These are phyloP conservation scores for Tychaedon coryphoeus DNA, from an alignment of 2,113 vertebrate species.

Conservation along the genomic window DNA sequence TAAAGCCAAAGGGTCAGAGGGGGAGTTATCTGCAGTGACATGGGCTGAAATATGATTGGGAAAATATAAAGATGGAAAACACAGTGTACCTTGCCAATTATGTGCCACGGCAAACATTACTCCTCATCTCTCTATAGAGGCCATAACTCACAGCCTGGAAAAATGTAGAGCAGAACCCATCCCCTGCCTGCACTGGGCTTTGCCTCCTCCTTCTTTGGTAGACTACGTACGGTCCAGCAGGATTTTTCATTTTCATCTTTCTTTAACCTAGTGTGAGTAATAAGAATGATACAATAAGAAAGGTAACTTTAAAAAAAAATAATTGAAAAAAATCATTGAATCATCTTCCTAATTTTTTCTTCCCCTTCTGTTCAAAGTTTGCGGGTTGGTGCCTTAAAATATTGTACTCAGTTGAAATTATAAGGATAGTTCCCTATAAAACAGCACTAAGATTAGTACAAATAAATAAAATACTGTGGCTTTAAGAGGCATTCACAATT, in stretches of 20 bases:
- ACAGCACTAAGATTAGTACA: not conserved
- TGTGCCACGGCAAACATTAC: conserved; percentile 26
- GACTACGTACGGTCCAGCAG: not conserved
- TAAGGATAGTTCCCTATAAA: not conserved
- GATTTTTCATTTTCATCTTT: not conserved
- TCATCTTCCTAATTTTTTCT: not conserved
- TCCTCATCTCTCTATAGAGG: conserved; percentile 14
- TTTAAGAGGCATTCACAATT: not conserved
- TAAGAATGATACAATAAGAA: not conserved
- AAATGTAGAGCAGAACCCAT: not conserved
- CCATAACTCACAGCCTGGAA: conserved; percentile 26
- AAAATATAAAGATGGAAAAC: conserved; percentile 76
- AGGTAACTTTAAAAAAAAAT: not conserved
- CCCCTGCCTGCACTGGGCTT: not conserved
- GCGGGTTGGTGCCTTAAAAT: not conserved
- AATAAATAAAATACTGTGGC: not conserved
- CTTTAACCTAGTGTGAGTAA: not conserved
- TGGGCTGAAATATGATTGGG: conserved; percentile 70
- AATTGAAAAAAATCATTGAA: not conserved
- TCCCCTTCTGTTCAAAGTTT: not conserved
- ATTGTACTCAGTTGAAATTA: not conserved
- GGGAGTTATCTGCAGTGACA: conserved; percentile 72
- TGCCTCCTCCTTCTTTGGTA: not conserved
- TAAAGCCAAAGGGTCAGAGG: conserved; percentile 72
- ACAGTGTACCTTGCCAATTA: conserved; percentile 57